Base-by-base conservation (phyloP, 2,113 vertebrate genomes). In the Setophaga coronata region DNA sequence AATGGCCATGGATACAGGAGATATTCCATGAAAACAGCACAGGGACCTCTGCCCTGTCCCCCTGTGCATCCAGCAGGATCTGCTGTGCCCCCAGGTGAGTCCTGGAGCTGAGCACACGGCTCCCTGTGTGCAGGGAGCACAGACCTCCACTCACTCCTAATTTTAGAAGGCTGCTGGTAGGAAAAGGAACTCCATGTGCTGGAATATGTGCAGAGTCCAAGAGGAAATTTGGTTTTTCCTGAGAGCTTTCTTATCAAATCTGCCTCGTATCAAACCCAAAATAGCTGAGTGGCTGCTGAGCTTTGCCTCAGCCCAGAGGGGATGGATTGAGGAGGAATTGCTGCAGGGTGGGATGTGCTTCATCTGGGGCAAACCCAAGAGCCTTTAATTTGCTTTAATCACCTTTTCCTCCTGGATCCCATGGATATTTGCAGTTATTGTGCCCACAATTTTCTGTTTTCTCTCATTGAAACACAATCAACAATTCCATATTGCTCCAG, bases 161-260 rank as follows among this genome's bases (percentile, higher is more conserved):
- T 92, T 96, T 97, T 97, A 95, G 95, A 90, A 96, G 65, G 56
- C 64, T 67, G 50, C 86, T 93, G 83, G 23, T 85, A 94, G 82
- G 88, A 94, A 97, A 96, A 61, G 72, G 88, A 96, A 97, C 95
- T 95, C 45, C 10, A 29, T 91, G 96, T 96, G 95, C 96, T 1
- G 60, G 93, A 93, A 83, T 93, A 29, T 71, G 84, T 95, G 86
- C 45, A 1, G 82, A 84, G 60, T 92, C 85, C 94, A 94, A 95
- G 89, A 97, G 91, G 95, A 97, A 97, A 96, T 96, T 87, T 78
- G 95, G 58, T 84, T 90, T 93, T 97, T 97, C 94, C 96, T 96
- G 91, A 94, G 87, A 95, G 91, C 84, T 96, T 96, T 95, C 96
- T 96, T 97, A 97, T 97, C 96, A 96, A 97, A 97, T 79, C 83